These are phyloP conservation scores for Epinephelus malabaricus DNA, from an alignment of 2,797 vertebrate genomes.

Conservation along the genomic window DNA sequence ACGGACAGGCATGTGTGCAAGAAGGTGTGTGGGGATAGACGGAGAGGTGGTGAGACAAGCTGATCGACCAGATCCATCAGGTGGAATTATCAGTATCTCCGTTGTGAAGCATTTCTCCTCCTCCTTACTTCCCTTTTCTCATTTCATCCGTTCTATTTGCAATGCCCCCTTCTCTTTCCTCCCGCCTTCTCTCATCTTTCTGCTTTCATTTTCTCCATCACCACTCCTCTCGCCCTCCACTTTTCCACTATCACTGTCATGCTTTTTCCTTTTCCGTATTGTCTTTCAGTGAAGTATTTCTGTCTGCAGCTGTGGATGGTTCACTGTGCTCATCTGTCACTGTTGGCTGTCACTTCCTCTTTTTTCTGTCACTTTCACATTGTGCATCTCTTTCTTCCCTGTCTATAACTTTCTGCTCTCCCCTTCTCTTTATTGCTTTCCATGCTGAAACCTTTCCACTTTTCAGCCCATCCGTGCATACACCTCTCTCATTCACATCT, in stretches of 20 bases:
- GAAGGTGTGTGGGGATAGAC: background rate
- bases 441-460: conserved; percentile 16
- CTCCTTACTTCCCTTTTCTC: conserved; percentile 3
- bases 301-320: conserved; percentile 15
- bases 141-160: conserved; percentile 32
- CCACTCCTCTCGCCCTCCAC: background rate
- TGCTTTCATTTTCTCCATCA: background rate
- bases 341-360: conserved; percentile 6
- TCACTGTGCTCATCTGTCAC: conserved; percentile 42
- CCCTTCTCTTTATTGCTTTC: conserved; percentile 17
- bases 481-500: conserved; percentile 6
- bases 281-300: conserved; percentile 29
- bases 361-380: conserved; percentile 18
- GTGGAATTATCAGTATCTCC: conserved; percentile 35
- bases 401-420: conserved; percentile 27
- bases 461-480: conserved; percentile 1
- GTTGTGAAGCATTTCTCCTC: conserved; percentile 15
- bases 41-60: conserved; percentile 3
- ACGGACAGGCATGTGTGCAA: background rate
- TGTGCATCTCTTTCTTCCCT: conserved; percentile 15
- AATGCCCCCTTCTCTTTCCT: conserved; percentile 22
- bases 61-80: conserved; percentile 58
- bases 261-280: conserved; percentile 12
- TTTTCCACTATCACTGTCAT: background rate
- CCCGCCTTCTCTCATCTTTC: background rate